phyloP scores from a whole-genome alignment of 2,888 invertebrate species.

The Hypomecis punctinalis region DNA sequence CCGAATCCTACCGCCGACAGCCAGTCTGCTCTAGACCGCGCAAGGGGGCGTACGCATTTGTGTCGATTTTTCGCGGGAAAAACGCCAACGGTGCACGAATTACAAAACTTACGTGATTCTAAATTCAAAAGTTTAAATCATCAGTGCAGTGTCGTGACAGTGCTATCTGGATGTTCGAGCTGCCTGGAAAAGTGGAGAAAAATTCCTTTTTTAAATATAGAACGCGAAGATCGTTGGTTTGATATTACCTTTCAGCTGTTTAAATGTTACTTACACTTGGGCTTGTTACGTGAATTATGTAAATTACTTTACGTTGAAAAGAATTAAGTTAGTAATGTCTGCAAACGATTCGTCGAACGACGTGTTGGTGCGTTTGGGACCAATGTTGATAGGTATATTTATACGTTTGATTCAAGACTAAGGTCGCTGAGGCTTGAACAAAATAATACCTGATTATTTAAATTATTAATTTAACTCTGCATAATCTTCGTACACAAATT shows the following conservation, averaged over 20 bases:
- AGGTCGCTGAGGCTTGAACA: slow-evolving; percentile 40
- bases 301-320: slow-evolving; percentile 55
- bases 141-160: slow-evolving; percentile 40
- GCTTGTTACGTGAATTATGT: slow-evolving; percentile 45
- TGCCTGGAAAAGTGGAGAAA: slow-evolving; percentile 30
- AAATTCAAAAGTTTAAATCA: slow-evolving; percentile 32
- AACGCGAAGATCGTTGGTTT: slow-evolving; percentile 61
- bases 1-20: slow-evolving; percentile 46
- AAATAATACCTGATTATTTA: slow-evolving; percentile 18
- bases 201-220: slow-evolving; percentile 31
- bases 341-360: slow-evolving; percentile 48
- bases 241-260: slow-evolving; percentile 46
- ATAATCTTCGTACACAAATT: slow-evolving; percentile 19
- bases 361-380: slow-evolving; percentile 44
- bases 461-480: slow-evolving; percentile 12
- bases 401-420: slow-evolving; percentile 27
- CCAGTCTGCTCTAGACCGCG: slow-evolving; percentile 56
- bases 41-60: slow-evolving; percentile 58
- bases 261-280: slow-evolving; percentile 34
- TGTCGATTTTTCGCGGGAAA: slow-evolving; percentile 67
- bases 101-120: slow-evolving; percentile 39
- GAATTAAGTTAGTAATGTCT: slow-evolving; percentile 57
- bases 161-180: slow-evolving; percentile 34
- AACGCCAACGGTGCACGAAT: slow-evolving; percentile 45
- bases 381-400: slow-evolving; percentile 37